A percentile compares a stretch with the other conserved stretches of the same genome.
These are phyloP conservation scores for Zophobas morio DNA, from an alignment of 1,140 invertebrate species.

Conservation along the genomic window DNA sequence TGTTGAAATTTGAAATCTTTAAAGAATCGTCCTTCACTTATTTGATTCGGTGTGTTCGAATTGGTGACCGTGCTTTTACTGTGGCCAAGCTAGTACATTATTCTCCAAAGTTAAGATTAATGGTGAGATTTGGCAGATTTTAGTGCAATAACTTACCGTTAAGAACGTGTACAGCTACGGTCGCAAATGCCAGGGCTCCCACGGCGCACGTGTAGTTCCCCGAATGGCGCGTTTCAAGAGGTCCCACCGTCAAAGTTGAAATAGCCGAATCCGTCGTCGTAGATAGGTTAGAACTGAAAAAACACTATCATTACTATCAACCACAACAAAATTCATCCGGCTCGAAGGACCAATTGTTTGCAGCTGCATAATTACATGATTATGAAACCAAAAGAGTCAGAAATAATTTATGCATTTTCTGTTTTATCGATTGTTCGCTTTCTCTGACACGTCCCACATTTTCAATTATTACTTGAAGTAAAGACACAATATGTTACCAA, in stretches of 20 bases:
- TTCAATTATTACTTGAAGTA: too few species aligned
- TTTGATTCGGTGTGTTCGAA: conserved; percentile 46
- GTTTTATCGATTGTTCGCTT: too few species aligned
- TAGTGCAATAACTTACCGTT: conserved; percentile 68
- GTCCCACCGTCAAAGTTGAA: conserved; percentile 67
- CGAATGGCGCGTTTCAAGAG: conserved; percentile 68
- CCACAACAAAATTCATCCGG: too few species aligned
- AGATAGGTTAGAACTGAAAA: conserved; percentile 66
- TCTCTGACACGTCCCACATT: too few species aligned
- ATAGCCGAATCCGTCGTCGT: conserved; percentile 61
- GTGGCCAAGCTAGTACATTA: conserved; percentile 48
- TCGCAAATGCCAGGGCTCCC: conserved; percentile 67
- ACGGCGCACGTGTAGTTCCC: conserved; percentile 70
- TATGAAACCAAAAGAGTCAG: too few species aligned
- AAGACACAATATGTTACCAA: too few species aligned
- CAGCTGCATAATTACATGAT: too few species aligned
- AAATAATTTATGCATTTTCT: too few species aligned
- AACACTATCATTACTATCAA: conserved; percentile 45
- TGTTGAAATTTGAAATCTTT: conserved; percentile 49
- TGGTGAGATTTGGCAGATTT: conserved; percentile 59
- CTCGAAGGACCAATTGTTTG: too few species aligned
- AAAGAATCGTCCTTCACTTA: conserved; percentile 44
- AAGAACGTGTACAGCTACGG: conserved; percentile 71
- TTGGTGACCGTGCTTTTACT: conserved; percentile 45
- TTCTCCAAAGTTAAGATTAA: conserved; percentile 57